Conservation (phyloP, 2,113 vertebrate genomes). For the Mesoclemmys tuberculata region DNA sequence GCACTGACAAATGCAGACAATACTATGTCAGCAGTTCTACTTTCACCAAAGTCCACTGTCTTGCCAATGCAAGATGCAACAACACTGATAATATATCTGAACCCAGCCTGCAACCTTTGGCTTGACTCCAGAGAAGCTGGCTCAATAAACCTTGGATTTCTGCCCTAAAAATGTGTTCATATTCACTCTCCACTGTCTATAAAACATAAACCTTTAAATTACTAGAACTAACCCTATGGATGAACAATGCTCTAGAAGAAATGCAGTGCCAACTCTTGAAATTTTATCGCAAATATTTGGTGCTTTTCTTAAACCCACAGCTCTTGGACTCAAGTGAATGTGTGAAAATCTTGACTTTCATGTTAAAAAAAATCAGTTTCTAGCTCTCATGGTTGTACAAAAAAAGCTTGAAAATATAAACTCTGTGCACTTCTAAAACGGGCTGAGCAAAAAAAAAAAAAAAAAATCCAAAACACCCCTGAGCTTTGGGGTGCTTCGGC, state of each 20-base stretch:
- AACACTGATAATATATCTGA: background rate
- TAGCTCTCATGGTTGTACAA: background rate
- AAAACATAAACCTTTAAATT: background rate
- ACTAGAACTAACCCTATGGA: background rate
- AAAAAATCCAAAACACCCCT: background rate
- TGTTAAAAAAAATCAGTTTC: background rate
- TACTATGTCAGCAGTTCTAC: background rate
- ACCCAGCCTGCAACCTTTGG: background rate
- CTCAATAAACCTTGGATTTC: background rate
- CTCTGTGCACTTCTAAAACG: background rate
- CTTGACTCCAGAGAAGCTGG: background rate
- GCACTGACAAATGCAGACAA: background rate
- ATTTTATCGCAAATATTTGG: background rate
- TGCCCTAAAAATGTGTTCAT: background rate
- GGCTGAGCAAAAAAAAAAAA: background rate
- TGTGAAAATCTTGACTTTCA: background rate
- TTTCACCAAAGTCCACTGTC: background rate
- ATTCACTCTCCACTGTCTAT: background rate
- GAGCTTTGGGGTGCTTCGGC: background rate
- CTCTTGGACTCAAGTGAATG: background rate
- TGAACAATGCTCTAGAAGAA: slow-evolving; percentile 9
- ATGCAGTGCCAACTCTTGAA: background rate
- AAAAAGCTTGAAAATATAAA: background rate
- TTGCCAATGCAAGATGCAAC: background rate
- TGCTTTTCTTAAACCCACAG: background rate